phyloP scores from a whole-genome alignment of 1,140 invertebrate genomes.

The Ips typographus region DNA sequence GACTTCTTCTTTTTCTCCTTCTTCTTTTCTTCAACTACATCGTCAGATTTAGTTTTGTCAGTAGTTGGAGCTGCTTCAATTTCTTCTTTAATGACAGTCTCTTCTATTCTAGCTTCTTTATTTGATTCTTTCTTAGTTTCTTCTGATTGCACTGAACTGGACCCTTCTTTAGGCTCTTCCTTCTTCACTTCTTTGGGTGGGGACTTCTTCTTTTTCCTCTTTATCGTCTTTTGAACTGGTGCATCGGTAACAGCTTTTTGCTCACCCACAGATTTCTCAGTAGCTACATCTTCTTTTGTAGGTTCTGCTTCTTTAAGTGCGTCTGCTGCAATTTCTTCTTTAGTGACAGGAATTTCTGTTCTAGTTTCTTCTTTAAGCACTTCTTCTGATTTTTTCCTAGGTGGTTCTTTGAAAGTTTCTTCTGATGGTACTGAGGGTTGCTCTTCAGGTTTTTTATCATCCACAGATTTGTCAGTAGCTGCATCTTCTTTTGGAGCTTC shows the following conservation, averaged over 20 bases:
- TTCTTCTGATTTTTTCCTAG: too few relatives aligned
- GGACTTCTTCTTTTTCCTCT: neutral
- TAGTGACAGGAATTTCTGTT: too few relatives aligned
- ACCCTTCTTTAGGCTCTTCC: neutral
- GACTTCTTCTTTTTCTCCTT: neutral
- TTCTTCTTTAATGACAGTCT: too few relatives aligned
- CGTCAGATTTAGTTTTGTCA: neutral
- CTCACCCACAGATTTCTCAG: neutral
- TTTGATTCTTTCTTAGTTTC: neutral
- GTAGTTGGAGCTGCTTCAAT: neutral
- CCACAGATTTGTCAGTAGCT: neutral
- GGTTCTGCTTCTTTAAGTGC: neutral
- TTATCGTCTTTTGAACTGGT: neutral
- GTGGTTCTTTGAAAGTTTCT: neutral
- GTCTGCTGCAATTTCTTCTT: neutral
- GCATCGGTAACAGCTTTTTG: neutral
- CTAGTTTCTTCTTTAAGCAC: too few relatives aligned
- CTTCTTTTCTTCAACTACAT: neutral
- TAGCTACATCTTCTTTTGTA: neutral
- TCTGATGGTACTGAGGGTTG: neutral
- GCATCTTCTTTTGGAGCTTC: conserved; percentile 5
- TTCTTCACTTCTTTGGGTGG: neutral
- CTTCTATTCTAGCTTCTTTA: neutral
- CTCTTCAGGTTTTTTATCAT: neutral
- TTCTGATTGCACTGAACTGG: neutral